Evolutionary conservation across 1,140 invertebrate species (phyloP), one percentile per base, ranked within the genome.

Genomic region (Artemia franciscana): DNA sequence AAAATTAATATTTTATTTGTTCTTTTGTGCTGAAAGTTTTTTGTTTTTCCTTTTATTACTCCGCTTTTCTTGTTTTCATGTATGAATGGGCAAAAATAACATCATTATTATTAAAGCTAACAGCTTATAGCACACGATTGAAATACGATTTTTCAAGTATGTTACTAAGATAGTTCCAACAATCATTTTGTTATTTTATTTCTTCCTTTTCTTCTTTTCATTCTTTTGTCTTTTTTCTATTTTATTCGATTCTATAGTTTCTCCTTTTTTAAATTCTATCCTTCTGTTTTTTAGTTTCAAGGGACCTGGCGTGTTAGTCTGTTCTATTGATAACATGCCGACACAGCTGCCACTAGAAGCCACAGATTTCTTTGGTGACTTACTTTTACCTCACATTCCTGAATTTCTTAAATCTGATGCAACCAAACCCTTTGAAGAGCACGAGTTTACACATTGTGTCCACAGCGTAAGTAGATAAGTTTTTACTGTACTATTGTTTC

Each of bases 271-370:
- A 39, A 25, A 24, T 12, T 56, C 28, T 67, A 57, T 5, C 18
- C n/a, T 56, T 57, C 27, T 5, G 24, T 18, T 61, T 62, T 51
- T n/a, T 69, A 85, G 86, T 74, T 96, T 95, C 72, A 90, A 89
- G 74, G 93, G 93, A 3, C 85, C 88, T 0, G 96, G 96, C 23
- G 92, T 98, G 2, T 74, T 99, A 58, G 92, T 99, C 2, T 99
- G 96, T 72, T 95, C 91, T 4, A 98, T 99, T 64, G 95, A 98
- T 74, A 98, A 99, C 72, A 98, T 99, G 95, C 96, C 96, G 1
- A 98, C 96, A 0, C 96, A 99, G 72, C 76, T 99, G 51, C 96
- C 96, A 0, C 78, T 88, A 39, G 95, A 99, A 73, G 84, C 94
- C 0, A 98, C 95, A 0, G 93, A 98, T 70, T 92, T 93, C 71